Conservation (phyloP, 2,888 invertebrate genomes). For the Cosmia pyralina region DNA sequence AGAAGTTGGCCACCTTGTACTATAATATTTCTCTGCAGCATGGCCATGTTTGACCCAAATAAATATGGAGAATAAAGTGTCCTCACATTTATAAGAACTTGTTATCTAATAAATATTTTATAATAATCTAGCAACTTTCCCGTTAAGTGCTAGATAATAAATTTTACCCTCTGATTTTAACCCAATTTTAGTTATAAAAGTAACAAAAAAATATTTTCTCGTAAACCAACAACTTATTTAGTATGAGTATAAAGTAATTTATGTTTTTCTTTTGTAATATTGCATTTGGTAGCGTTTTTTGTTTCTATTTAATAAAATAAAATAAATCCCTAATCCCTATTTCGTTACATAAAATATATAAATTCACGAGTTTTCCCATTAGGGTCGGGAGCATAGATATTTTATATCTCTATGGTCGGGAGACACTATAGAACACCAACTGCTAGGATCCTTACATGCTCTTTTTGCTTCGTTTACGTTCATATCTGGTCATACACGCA, state of each 20-base stretch:
- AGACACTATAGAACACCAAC: background rate
- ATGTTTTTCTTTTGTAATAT: too few species aligned
- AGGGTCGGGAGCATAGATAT: fast-evolving
- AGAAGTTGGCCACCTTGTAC: background rate
- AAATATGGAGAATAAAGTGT: background rate
- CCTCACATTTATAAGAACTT: background rate
- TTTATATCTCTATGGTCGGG: too few species aligned
- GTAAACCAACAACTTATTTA: too few species aligned
- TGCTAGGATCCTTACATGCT: background rate
- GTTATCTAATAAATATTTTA: background rate
- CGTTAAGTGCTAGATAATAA: background rate
- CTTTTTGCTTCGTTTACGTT: background rate
- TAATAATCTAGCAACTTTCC: background rate
- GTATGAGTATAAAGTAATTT: too few species aligned
- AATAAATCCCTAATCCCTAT: too few species aligned
- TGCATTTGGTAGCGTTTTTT: too few species aligned
- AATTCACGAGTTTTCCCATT: background rate
- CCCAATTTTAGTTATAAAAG: background rate
- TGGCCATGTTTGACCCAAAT: background rate
- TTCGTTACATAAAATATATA: background rate
- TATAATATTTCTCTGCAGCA: background rate
- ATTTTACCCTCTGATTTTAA: background rate
- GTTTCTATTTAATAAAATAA: too few species aligned
- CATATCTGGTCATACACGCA: background rate
- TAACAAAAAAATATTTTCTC: too few species aligned